Evolutionary conservation across 2,888 invertebrate genomes (phyloP).

Genomic region (Sisyra nigra): DNA sequence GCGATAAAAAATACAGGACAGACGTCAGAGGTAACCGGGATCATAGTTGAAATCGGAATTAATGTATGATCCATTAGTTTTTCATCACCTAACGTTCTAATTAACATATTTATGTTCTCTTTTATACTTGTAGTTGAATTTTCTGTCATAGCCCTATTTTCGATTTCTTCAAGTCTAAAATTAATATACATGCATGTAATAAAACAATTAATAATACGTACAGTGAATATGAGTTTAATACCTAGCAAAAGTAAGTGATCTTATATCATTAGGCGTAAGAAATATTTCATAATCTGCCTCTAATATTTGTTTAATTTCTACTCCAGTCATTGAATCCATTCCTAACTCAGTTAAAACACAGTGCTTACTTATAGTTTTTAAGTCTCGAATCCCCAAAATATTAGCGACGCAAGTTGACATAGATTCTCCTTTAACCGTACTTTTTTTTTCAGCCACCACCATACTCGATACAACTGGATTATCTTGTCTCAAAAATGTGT

Average conservation of each 20-base stretch:
- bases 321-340: constrained; percentile 94
- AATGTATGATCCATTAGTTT: constrained; percentile 32
- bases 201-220: no score
- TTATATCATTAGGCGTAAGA: constrained; percentile 71
- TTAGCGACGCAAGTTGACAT: constrained; percentile 49
- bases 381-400: constrained; percentile 39
- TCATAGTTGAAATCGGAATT: constrained; percentile 27
- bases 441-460: constrained; percentile 72
- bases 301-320: constrained; percentile 85
- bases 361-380: constrained; percentile 51
- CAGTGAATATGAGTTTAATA: no score
- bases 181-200: no score
- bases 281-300: constrained; percentile 80
- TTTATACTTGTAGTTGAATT: constrained; percentile 13
- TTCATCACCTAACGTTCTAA: constrained; percentile 45
- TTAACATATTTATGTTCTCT: constrained; percentile 33
- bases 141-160: neutral
- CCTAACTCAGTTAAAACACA: constrained; percentile 78
- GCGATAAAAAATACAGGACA: constrained; percentile 42
- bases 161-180: constrained; percentile 1
- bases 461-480: constrained; percentile 60
- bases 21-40: constrained; percentile 9
- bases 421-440: constrained; percentile 39
- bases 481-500: constrained; percentile 50
- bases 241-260: constrained; percentile 61